A percentile compares a stretch with the other conserved stretches of the same genome.
These are phyloP conservation scores for Micrastur ruficollis DNA, from an alignment of 2,797 vertebrate genomes.

Conservation along the genomic window DNA sequence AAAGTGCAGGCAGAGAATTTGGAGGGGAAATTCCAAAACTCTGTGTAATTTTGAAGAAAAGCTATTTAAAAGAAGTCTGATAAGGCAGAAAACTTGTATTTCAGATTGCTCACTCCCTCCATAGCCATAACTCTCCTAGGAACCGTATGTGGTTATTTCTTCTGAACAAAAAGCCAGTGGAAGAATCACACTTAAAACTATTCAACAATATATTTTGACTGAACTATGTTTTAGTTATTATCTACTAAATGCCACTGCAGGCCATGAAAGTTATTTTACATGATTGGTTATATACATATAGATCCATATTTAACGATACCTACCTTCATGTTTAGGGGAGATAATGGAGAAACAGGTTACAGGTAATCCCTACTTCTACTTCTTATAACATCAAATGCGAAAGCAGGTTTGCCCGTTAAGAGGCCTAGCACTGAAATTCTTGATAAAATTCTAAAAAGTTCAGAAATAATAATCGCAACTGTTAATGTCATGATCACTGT, in stretches of 20 bases:
- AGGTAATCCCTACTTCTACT: not conserved
- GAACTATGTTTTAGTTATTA: not conserved
- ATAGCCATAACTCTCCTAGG: not conserved
- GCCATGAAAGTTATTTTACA: not conserved
- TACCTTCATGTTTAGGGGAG: not conserved
- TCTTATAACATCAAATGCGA: not conserved
- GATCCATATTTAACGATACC: not conserved
- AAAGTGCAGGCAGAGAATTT: constrained; percentile 33
- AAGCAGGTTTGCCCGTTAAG: not conserved
- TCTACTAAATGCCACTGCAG: not conserved
- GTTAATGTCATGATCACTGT: not conserved
- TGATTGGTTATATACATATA: not conserved
- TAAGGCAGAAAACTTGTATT: not conserved
- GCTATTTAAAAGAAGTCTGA: not conserved
- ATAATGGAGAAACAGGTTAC: not conserved
- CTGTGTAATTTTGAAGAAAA: not conserved
- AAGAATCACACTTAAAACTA: not conserved
- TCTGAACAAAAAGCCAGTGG: not conserved
- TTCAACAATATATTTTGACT: not conserved
- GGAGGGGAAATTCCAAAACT: constrained; percentile 22
- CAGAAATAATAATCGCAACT: not conserved
- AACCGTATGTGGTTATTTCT: not conserved
- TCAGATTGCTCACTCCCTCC: not conserved
- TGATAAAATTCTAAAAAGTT: not conserved
- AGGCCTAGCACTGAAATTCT: not conserved